phyloP scores from a whole-genome alignment of 64 coral and sea anemone genomes.

The Stylophora pistillata region DNA sequence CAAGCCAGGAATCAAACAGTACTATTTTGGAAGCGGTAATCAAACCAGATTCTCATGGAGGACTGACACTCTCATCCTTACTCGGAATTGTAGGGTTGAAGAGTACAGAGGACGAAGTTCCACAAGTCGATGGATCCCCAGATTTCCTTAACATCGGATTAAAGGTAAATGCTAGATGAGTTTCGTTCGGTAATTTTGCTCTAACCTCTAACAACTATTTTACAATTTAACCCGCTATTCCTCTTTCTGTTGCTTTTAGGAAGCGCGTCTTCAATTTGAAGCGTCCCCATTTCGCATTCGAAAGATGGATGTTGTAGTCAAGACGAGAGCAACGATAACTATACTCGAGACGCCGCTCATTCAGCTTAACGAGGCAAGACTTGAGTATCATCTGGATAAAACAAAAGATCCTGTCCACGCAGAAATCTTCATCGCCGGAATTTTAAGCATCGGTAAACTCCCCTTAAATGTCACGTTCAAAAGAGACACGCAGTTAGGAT shows the following conservation, averaged over 20 bases:
- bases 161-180: neutral
- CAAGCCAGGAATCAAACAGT: neutral
- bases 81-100: neutral
- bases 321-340: neutral
- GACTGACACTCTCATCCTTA: conserved; percentile 17
- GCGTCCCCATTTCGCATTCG: neutral
- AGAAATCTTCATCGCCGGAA: neutral
- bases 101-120: neutral
- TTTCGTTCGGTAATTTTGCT: no score
- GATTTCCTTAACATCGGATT: conserved; percentile 19
- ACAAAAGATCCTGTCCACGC: neutral
- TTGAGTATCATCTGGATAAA: neutral
- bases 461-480: neutral
- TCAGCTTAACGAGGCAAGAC: neutral
- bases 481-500: neutral
- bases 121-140: conserved; percentile 11
- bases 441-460: neutral
- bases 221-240: no score
- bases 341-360: neutral
- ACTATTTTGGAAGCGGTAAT: neutral
- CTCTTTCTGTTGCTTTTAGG: neutral
- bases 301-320: neutral
- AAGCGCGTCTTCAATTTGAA: conserved; percentile 3
- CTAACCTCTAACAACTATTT: no score
- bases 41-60: neutral